Percentiles rank a stretch among this genome's conserved stretches.
These are phyloP conservation scores for Plotosus lineatus DNA, from an alignment of 2,113 vertebrate species.

Conservation along the genomic window DNA sequence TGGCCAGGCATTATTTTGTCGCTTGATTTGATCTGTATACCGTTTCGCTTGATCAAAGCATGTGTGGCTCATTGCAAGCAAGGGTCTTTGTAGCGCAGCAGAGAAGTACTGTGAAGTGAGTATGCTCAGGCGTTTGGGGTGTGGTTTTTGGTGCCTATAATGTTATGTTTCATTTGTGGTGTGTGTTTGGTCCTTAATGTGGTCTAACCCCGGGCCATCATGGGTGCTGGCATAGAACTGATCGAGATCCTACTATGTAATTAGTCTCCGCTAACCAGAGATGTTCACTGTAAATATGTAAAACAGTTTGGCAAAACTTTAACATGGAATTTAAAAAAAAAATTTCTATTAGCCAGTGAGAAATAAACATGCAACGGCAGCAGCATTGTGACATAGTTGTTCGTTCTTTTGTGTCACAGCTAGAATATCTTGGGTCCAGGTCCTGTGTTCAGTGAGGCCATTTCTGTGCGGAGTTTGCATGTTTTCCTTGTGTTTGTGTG, in stretches of 20 bases:
- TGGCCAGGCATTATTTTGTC: neutral
- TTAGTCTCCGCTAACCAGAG: conserved; percentile 49
- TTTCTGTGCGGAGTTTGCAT: too few relatives aligned
- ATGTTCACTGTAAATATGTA: conserved; percentile 15
- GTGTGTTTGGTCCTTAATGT: conserved; percentile 59
- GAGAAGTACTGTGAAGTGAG: conserved; percentile 65
- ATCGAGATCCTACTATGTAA: conserved; percentile 58
- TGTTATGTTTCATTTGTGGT: conserved; percentile 61
- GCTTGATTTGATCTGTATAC: conserved; percentile 31
- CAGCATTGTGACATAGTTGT: too few relatives aligned
- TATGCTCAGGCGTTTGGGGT: conserved; percentile 7
- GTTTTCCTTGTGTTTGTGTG: too few relatives aligned
- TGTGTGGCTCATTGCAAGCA: conserved; percentile 24
- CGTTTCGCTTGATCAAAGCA: conserved; percentile 17
- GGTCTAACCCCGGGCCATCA: conserved; percentile 58
- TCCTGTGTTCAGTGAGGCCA: too few relatives aligned
- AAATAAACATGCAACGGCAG: too few relatives aligned
- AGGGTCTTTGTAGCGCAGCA: conserved; percentile 38
- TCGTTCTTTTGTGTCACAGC: too few relatives aligned
- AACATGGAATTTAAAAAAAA: too few relatives aligned
- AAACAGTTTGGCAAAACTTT: neutral
- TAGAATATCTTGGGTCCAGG: too few relatives aligned
- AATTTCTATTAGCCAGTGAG: too few relatives aligned
- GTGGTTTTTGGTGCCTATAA: conserved; percentile 13
- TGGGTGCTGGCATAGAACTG: conserved; percentile 57